Evolutionary conservation across 2,113 vertebrate species (phyloP).

Genomic region (Oreochromis spilurus): DNA sequence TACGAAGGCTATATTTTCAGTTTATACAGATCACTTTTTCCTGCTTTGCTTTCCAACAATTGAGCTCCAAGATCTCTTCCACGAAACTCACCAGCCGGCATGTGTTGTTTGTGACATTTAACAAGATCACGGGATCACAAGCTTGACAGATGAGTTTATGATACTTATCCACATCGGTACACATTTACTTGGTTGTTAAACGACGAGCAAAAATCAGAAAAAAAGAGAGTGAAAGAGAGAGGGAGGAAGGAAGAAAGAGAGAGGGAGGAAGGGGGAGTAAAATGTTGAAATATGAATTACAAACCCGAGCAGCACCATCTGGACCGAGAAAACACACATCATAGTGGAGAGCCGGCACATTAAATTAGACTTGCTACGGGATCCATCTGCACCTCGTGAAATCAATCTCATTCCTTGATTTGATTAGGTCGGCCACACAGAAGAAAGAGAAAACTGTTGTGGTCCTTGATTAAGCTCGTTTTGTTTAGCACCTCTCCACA

Average conservation of each 20-base stretch:
- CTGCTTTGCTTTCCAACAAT: neutral
- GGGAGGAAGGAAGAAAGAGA: neutral
- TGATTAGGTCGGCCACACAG: slow-evolving; percentile 66
- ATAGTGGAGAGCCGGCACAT: slow-evolving; percentile 52
- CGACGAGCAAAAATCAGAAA: neutral
- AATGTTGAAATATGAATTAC: slow-evolving; percentile 71
- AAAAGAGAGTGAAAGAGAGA: slow-evolving; percentile 1
- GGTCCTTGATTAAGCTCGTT: slow-evolving; percentile 65
- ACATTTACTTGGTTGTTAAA: slow-evolving; percentile 45
- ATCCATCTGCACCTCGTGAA: slow-evolving; percentile 74
- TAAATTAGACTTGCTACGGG: slow-evolving; percentile 71
- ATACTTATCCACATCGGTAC: slow-evolving; percentile 18
- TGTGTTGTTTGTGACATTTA: slow-evolving; percentile 48
- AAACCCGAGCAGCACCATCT: slow-evolving; percentile 71
- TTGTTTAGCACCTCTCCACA: slow-evolving; percentile 19
- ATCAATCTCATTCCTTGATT: slow-evolving; percentile 71
- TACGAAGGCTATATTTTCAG: neutral
- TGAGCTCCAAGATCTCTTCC: neutral
- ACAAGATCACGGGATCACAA: slow-evolving; percentile 53
- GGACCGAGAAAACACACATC: slow-evolving; percentile 71
- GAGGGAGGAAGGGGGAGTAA: neutral
- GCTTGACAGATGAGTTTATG: slow-evolving; percentile 53
- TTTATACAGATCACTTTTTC: neutral
- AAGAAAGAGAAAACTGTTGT: slow-evolving; percentile 60
- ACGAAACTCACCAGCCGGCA: neutral